Evolutionary conservation across 2,888 invertebrate species (phyloP).

Genomic region (Chrysolina oricalcia): DNA sequence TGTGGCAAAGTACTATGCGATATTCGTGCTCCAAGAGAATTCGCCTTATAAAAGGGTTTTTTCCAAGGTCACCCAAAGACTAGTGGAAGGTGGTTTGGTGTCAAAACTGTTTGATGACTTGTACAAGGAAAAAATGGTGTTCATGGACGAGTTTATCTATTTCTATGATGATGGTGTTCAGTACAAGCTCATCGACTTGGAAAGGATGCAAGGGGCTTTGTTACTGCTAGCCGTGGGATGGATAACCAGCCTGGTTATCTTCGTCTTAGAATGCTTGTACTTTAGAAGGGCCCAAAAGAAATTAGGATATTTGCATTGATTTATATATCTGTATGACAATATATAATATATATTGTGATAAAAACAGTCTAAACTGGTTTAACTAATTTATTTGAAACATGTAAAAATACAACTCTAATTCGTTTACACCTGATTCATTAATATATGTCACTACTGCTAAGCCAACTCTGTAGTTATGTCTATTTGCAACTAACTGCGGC

Average conservation of each 20-base stretch:
- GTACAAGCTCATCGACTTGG: neutral
- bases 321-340: no score
- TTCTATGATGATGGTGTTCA: conserved; percentile 4
- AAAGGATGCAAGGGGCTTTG: conserved; percentile 1
- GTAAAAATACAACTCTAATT: no score
- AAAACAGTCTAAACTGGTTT: no score
- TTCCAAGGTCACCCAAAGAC: neutral
- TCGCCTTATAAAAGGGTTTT: conserved; percentile 2
- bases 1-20: neutral
- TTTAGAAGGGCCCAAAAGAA: neutral
- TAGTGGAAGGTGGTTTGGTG: conserved; percentile 3
- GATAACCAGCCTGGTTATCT: neutral
- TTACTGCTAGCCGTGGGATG: neutral
- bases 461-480: no score
- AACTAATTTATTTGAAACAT: no score
- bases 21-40: conserved; percentile 2
- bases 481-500: no score
- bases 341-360: no score
- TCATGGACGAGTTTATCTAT: neutral
- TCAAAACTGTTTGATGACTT: neutral
- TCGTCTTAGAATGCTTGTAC: neutral
- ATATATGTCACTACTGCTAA: no score
- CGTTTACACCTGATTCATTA: no score
- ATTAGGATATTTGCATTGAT: no score
- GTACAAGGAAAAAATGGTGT: neutral